Evolutionary conservation across 2,797 vertebrate species (phyloP), one percentile per base, ranked within the genome.

Genomic region (Rhincodon typus): DNA sequence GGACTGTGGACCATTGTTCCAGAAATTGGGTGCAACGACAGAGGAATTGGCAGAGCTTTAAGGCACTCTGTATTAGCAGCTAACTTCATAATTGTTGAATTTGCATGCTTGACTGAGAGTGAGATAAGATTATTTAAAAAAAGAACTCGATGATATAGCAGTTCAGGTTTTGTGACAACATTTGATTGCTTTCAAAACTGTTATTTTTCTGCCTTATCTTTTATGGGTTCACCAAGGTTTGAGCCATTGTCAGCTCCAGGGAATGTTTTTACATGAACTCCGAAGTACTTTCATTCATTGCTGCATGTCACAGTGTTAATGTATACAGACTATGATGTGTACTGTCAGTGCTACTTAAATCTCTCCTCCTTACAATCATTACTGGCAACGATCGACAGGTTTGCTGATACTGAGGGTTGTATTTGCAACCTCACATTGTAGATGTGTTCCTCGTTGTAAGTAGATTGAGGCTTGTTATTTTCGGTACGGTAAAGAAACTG

Each of bases 271-370:
- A 96, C 97, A 96, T 97, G 97, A 97, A 97, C 97, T 98, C 97
- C 98, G 97, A 97, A 97, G 97, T 98, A 97, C 97, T 97, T 97
- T 97, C 97, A 97, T 97, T 97, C 97, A 97, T 97, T 97, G 27
- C 13, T 97, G 96, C 97, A 97, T 97, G 97, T 97, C 97, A 97
- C 97, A 96, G 95, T 97, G 97, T 97, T 50, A 93, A 97, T 96
- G 96, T 97, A 93, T 96, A 96, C 96, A 97, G 97, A 97, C 97
- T 98, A 97, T 97, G 97, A 97, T 1, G 21, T 72, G 72, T 70
- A 17, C 67, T 46, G 67, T 38, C 93, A 94, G 23, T 70, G 57
- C 97, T 97, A 96, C 96, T 97, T 97, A 97, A 97, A 97, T 96
- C 96, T 88, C 13, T 57, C 50, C 86, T 53, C 86, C 50, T 57